phyloP scores from a whole-genome alignment of 2,113 vertebrate genomes.

The Platycercus adscitus region DNA sequence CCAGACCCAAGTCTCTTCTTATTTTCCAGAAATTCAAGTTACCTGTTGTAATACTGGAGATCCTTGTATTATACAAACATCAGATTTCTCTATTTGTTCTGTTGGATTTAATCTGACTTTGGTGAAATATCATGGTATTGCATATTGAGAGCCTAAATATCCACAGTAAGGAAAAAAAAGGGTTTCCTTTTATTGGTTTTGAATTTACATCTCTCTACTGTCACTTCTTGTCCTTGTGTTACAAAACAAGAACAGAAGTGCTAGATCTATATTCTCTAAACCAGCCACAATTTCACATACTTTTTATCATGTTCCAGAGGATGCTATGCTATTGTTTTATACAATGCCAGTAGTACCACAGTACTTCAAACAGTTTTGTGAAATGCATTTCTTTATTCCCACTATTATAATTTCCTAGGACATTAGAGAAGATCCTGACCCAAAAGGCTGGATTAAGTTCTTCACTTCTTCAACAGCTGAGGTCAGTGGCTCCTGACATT shows the following conservation, averaged over 20 bases:
- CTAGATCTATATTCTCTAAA: background rate
- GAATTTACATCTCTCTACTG: background rate
- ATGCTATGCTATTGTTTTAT: conserved; percentile 36
- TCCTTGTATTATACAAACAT: background rate
- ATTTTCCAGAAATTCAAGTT: background rate
- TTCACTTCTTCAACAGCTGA: background rate
- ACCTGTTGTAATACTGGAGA: background rate
- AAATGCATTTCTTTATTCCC: background rate
- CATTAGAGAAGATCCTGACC: background rate
- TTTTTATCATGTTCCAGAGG: background rate
- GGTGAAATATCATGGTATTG: background rate
- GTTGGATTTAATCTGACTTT: background rate
- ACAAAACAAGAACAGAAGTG: background rate
- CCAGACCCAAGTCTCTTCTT: background rate
- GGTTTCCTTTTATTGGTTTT: background rate
- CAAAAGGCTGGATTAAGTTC: background rate
- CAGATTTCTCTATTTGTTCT: background rate
- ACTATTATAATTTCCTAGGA: background rate
- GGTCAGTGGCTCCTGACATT: background rate
- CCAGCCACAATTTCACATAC: background rate
- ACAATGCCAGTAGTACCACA: background rate
- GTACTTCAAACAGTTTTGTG: background rate
- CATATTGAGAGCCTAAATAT: background rate
- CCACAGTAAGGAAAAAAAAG: background rate
- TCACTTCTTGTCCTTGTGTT: background rate